Base-by-base conservation (phyloP, 2,797 vertebrate genomes). In the Pseudopleuronectes americanus region DNA sequence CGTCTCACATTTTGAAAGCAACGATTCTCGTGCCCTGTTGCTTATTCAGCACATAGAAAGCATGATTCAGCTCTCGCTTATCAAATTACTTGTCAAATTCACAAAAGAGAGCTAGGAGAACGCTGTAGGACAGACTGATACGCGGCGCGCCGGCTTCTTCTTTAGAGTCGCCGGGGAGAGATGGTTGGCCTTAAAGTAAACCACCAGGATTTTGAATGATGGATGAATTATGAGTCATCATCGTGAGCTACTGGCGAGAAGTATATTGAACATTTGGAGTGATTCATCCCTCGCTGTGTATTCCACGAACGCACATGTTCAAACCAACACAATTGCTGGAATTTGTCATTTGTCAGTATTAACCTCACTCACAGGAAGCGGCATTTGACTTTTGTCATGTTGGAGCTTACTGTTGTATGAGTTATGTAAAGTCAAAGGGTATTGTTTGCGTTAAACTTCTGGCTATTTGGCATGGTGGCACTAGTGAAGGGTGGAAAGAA, bases 51-150 rank as follows among this genome's bases (percentile, higher is more conserved):
- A 85, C 58, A 52, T 13, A 47, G 68, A 81, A 88, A 72, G 74
- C 59, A 48, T 56, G 33, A 87, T 83, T 90, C 88, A 89, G 88
- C 86, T 70, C 68, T 57, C 13, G 58, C 81, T 88, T 81, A 86
- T 88, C 85, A 90, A 81, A 87, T 79, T 72, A 69, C 87, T 82
- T 89, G 87, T 90, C 83, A 87, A 58, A 84, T 76, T 82, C 71
- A 83, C 81, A 85, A 84, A 84, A 73, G 74, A 74, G 70, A 69
- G 66, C 81, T 67, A 64, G 62, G 68, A 80, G 83, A 81, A 49
- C 23, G 64, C 76, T 83, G 74, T 69, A 60, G 81, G 71, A 79
- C 57, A 68, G 58, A 77, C 54, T 58, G 68, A 80, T 71, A 57
- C 52, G 80, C 45, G 58, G 68, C 49, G 28, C 79, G 64, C 53